Evolutionary conservation across 2,888 invertebrate genomes (phyloP).

Genomic region (Acleris sparsana): DNA sequence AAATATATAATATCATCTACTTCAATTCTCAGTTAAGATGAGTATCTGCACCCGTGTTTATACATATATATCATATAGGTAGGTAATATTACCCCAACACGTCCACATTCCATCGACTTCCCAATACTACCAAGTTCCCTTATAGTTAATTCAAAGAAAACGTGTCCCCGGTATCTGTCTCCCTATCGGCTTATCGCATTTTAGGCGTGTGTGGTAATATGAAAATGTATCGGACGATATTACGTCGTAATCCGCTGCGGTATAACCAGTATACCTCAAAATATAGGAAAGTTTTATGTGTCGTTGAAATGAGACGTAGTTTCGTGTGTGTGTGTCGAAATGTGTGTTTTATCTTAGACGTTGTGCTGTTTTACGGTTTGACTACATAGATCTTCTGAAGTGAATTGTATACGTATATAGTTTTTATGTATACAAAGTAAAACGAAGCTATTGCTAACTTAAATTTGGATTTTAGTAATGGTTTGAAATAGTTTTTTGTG

Average conservation of each 20-base stretch:
- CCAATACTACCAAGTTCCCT: slow-evolving; percentile 29
- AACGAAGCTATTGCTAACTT: not conserved
- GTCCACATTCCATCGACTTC: slow-evolving; percentile 13
- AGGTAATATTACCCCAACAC: not conserved
- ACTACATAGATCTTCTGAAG: not conserved
- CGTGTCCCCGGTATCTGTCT: slow-evolving; percentile 35
- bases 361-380: not conserved
- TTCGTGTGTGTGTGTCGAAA: not conserved
- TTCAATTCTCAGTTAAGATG: no score
- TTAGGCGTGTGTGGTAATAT: slow-evolving; percentile 22
- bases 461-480: no score
- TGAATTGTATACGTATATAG: not conserved
- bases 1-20: no score
- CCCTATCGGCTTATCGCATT: slow-evolving; percentile 36
- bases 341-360: no score
- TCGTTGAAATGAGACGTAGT: slow-evolving; percentile 1
- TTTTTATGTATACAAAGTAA: not conserved
- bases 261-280: not conserved
- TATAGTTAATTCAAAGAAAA: slow-evolving; percentile 38
- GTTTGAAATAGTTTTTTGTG: no score
- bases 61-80: no score
- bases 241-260: slow-evolving; percentile 5
- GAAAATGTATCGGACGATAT: slow-evolving; percentile 11
- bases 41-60: no score
- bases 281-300: slow-evolving; percentile 8